A percentile compares a stretch with the other conserved stretches of the same genome.
Conservation (phyloP, 2,888 invertebrate species). For the Torymus aiolomorphi region DNA sequence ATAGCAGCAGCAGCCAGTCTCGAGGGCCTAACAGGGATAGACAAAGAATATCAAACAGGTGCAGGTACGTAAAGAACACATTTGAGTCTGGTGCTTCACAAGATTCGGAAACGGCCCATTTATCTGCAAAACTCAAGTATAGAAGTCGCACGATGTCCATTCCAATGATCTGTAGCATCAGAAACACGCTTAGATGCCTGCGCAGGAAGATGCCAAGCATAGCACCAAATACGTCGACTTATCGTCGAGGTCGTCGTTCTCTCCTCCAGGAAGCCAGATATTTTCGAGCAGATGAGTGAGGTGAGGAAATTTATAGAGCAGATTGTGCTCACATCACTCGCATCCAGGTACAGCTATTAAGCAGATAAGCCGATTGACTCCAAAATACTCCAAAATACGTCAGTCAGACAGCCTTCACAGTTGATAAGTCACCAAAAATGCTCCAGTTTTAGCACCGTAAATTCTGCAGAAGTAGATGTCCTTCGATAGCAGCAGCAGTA, state of each 20-base stretch:
- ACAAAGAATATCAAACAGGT: conserved; percentile 66
- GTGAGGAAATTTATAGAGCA: conserved; percentile 72
- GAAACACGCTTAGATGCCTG: conserved; percentile 56
- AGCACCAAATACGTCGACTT: conserved; percentile 66
- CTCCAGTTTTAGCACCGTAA: conserved; percentile 51
- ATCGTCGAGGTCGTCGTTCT: conserved; percentile 14
- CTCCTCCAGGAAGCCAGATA: conserved; percentile 62
- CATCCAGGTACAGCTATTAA: conserved; percentile 63
- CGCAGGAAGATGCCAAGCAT: conserved; percentile 66
- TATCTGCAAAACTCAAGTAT: conserved; percentile 67
- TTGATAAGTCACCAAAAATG: conserved; percentile 64
- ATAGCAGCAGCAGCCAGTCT: conserved; percentile 49
- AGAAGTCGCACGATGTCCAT: conserved; percentile 65
- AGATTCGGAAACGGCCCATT: conserved; percentile 60
- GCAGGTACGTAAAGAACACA: no score
- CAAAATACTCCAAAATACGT: conserved; percentile 54
- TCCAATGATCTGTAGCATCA: conserved; percentile 69
- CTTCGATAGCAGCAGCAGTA: conserved; percentile 10
- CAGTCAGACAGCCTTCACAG: conserved; percentile 53
- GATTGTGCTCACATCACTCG: conserved; percentile 67
- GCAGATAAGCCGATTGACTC: conserved; percentile 58
- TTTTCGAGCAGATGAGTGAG: conserved; percentile 69
- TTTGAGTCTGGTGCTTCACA: no score
- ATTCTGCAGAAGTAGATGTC: conserved; percentile 55
- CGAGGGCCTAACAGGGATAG: conserved; percentile 67